Base-by-base conservation (phyloP, 1,140 invertebrate genomes). In the Solenopsis fugax region DNA sequence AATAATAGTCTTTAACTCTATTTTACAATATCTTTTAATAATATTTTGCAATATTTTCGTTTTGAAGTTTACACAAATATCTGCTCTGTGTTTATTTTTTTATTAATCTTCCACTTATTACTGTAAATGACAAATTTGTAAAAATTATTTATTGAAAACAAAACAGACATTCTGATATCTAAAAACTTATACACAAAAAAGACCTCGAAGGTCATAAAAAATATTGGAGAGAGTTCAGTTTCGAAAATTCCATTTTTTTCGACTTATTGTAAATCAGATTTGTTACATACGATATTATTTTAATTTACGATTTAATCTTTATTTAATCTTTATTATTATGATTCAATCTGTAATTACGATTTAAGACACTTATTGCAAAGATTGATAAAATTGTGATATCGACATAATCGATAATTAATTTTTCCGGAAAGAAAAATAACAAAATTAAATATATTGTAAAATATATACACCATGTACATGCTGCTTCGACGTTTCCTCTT, bases 401-500 rank as follows among this genome's bases (percentile, higher is more conserved):
- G 12, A 48, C 37, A 10, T 64, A 21, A 77, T 48, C 7, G 37
- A 48, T 5, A 54, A 56, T 50, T 52, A 50, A 50, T 50, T 78
- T 75, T 77, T 48, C 16, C 7, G 6, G 65, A 64, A 48, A 45
- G 7, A n/a, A 78, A 78, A 29, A 48, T 29, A 34, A 18, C 4
- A 7, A 7, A 41, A 65, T 5, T 65, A 65, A 78, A 52, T 65
- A 50, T 2, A 77, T 29, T 16, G 58, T 9, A 9, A n/a, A 1
- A 24, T 12, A 69, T 41, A 16, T 48, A 37, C n/a, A 18, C 2
- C 6, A n/a, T 81, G 16, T 71, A 41, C 0, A 18, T 10, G 29
- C 7, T 21, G 16, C 18, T 29, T 13, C 10, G 24, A 18, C 18
- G 9, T 34, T 64, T 65, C 69, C 72, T 87, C 50, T 56, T 86